These are phyloP conservation scores for Stenurella melanura DNA, from an alignment of 2,888 invertebrate species.

Conservation along the genomic window DNA sequence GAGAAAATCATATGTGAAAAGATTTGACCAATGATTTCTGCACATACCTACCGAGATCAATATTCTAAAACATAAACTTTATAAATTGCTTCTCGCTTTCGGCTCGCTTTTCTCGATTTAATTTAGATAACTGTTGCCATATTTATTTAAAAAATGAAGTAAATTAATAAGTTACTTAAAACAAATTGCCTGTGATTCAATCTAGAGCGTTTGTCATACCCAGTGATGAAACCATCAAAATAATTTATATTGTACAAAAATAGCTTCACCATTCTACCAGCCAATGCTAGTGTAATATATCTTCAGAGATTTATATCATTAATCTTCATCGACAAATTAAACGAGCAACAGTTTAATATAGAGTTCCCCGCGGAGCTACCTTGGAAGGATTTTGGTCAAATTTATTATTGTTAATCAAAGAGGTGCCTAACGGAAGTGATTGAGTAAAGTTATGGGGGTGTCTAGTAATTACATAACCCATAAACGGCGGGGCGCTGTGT, in stretches of 20 bases:
- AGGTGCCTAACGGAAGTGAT: constrained; percentile 57
- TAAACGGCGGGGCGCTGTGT: constrained; percentile 58
- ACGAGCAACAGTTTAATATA: constrained; percentile 41
- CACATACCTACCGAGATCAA: too few relatives aligned
- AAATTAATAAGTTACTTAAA: too few relatives aligned
- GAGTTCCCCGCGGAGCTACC: constrained; percentile 23
- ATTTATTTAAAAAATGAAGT: too few relatives aligned
- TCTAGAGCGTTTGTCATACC: background rate
- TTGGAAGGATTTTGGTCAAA: constrained; percentile 31
- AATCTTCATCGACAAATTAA: constrained; percentile 47
- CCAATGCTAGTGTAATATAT: background rate
- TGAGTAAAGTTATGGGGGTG: constrained; percentile 57
- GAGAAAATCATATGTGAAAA: too few relatives aligned
- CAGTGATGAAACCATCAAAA: background rate
- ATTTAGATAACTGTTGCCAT: too few relatives aligned
- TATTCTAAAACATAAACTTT: too few relatives aligned
- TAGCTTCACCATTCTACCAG: background rate
- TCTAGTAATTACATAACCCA: constrained; percentile 57
- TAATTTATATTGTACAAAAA: background rate
- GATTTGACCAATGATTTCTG: too few relatives aligned
- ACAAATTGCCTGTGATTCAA: background rate
- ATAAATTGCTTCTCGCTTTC: too few relatives aligned
- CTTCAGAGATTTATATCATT: constrained; percentile 25
- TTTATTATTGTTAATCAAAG: constrained; percentile 52
- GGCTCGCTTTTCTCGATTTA: too few relatives aligned